Conservation (phyloP, 2,888 invertebrate species). For the Acronicta aceris region DNA sequence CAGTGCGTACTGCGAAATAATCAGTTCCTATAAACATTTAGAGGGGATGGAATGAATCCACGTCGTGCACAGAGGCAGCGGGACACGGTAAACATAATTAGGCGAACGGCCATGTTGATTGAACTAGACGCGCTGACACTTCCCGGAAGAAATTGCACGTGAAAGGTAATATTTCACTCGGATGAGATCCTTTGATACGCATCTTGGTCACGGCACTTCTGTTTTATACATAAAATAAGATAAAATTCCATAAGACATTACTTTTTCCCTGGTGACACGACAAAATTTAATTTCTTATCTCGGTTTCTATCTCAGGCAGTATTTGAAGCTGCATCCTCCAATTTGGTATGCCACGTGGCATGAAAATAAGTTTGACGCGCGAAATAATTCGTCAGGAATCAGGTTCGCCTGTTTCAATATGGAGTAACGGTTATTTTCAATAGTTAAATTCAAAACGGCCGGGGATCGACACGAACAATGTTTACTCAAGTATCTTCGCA, state of each 20-base stretch:
- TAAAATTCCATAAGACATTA: conserved; percentile 31
- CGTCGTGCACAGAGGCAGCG: conserved; percentile 61
- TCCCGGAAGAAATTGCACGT: conserved; percentile 73
- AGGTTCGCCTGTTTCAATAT: conserved; percentile 35
- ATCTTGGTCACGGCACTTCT: conserved; percentile 63
- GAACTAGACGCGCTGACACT: conserved; percentile 73
- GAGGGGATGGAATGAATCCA: conserved; percentile 67
- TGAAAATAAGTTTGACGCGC: conserved; percentile 44
- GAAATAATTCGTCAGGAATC: conserved; percentile 43
- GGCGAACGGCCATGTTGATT: conserved; percentile 76
- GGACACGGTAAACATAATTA: conserved; percentile 82
- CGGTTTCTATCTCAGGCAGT: no score
- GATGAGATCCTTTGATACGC: conserved; percentile 70
- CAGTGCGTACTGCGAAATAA: conserved; percentile 57
- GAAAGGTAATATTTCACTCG: conserved; percentile 76
- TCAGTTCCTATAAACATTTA: conserved; percentile 67
- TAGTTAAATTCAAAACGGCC: conserved; percentile 54
- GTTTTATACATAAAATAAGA: conserved; percentile 61
- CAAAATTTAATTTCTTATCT: conserved; percentile 46
- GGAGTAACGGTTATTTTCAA: conserved; percentile 52
- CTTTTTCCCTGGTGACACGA: conserved; percentile 25
- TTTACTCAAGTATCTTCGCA: conserved; percentile 62
- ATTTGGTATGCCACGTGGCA: conserved; percentile 23
- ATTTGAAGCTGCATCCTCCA: no score
- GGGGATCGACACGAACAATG: conserved; percentile 56